Conservation (phyloP, 2,797 vertebrate genomes). For the Enteromius paludinosus region DNA sequence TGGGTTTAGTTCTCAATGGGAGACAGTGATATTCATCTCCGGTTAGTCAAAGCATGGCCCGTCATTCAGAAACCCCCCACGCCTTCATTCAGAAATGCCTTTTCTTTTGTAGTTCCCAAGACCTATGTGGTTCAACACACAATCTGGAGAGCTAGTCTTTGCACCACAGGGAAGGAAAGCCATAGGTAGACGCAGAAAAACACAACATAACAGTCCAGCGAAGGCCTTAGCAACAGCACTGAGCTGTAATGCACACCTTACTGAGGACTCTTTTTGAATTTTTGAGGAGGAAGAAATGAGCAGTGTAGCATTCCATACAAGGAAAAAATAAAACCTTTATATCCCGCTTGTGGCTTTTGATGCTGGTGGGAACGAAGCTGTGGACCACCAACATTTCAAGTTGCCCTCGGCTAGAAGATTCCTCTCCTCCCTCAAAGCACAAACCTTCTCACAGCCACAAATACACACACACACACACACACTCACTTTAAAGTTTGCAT, state of each 20-base stretch:
- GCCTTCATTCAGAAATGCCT: constrained; percentile 37
- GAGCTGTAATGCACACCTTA: constrained; percentile 33
- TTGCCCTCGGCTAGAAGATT: constrained; percentile 58
- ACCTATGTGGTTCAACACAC: constrained; percentile 4
- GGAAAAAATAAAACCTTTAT: constrained; percentile 20
- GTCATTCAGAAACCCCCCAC: constrained; percentile 33
- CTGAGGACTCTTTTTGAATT: neutral
- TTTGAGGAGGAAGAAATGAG: constrained; percentile 20
- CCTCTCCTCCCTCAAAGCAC: constrained; percentile 68
- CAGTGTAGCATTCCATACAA: neutral
- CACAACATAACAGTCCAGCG: constrained; percentile 26
- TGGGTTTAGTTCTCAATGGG: constrained; percentile 29
- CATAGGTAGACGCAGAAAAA: constrained; percentile 26
- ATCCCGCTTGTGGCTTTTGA: constrained; percentile 20
- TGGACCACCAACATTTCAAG: constrained; percentile 78
- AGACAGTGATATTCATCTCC: constrained; percentile 42
- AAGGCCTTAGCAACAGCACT: constrained; percentile 37
- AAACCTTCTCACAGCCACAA: constrained; percentile 45
- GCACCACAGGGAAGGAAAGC: constrained; percentile 27
- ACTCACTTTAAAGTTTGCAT: neutral
- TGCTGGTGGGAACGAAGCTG: constrained; percentile 55
- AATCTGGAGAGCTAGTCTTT: constrained; percentile 29
- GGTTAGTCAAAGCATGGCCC: constrained; percentile 1
- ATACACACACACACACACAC: neutral
- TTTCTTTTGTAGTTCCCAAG: constrained; percentile 22